Base-by-base conservation (phyloP, 2,888 invertebrate genomes). In the Himalopsyche tibetana region DNA sequence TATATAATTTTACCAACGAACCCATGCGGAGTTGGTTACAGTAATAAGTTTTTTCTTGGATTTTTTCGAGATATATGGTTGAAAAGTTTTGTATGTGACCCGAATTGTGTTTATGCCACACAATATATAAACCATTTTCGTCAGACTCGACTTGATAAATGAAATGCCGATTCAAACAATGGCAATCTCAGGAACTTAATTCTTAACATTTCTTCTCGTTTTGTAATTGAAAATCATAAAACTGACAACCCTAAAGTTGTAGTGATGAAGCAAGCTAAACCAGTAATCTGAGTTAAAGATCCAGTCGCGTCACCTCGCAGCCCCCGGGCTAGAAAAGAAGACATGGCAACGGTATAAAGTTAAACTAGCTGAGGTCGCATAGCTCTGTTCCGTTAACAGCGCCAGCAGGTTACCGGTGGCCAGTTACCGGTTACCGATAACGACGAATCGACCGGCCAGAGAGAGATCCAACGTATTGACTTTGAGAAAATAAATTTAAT, bases 261-360 rank as follows among this genome's bases (percentile, higher is more conserved):
- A 74, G 38, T 19, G n/a, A 74, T n/a, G 74, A 74, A 74, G 74
- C 11, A 5, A 74, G 28, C 36, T 4, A 74, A 74, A 74, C 74
- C 74, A 74, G 74, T 74, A 36, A 74, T 28, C 28, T 0, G 51
- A 15, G 36, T 74, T 74, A 28, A 36, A 28, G 15, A 74, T 74
- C 74, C 74, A 74, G 36, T 15, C 74, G 36, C 36, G 28, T 74
- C 74, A 36, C 28, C 36, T 28, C 74, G 38, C 36, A 74, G 19
- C 74, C 74, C 74, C 74, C 74, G 74, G 74, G 74, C 74, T 36
- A 74, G 15, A 8, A 15, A 36, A 28, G 74, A 74, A 74, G 74
- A 74, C 74, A 38, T 74, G 74, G 12, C 74, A 74, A 74, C 74
- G 74, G 74, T 74, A 74, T 36, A 74, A 74, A 74, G 74, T 74